Conservation (phyloP, 2,888 invertebrate species). For the Sphaerophoria rueppellii region DNA sequence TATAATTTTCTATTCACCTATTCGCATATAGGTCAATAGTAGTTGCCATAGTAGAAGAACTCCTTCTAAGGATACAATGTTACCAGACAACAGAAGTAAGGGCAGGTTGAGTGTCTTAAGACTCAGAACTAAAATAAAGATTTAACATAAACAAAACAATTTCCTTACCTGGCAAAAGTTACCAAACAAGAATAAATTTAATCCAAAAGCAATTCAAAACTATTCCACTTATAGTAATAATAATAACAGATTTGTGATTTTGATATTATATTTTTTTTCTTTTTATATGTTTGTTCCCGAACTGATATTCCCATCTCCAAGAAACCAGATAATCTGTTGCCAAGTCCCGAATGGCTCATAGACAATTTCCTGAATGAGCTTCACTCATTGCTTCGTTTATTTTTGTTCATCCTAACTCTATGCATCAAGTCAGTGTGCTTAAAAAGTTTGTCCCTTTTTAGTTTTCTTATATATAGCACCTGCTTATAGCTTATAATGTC, state of each 20-base stretch:
- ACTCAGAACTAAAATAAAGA: no score
- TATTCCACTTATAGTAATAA: neutral
- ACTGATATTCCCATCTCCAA: neutral
- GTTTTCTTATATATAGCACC: conserved; percentile 27
- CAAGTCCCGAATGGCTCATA: conserved; percentile 30
- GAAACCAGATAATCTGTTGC: conserved; percentile 15
- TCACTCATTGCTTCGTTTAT: conserved; percentile 11
- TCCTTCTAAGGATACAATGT: no score
- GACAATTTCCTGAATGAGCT: conserved; percentile 32
- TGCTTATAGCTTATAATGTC: conserved; percentile 36
- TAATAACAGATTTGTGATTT: neutral
- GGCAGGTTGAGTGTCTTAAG: no score
- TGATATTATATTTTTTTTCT: neutral
- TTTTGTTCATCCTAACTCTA: conserved; percentile 17
- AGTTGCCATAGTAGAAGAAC: no score
- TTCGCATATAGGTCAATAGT: no score
- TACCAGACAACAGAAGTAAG: no score
- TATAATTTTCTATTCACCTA: no score
- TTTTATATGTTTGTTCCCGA: neutral
- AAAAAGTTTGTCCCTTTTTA: conserved; percentile 28
- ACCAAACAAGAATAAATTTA: neutral
- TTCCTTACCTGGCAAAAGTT: neutral
- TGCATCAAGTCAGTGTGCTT: conserved; percentile 20
- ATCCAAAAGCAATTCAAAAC: neutral
- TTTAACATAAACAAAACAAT: no score